Base-by-base conservation (phyloP, 2,113 vertebrate species). In the Onychostruthus taczanowskii region DNA sequence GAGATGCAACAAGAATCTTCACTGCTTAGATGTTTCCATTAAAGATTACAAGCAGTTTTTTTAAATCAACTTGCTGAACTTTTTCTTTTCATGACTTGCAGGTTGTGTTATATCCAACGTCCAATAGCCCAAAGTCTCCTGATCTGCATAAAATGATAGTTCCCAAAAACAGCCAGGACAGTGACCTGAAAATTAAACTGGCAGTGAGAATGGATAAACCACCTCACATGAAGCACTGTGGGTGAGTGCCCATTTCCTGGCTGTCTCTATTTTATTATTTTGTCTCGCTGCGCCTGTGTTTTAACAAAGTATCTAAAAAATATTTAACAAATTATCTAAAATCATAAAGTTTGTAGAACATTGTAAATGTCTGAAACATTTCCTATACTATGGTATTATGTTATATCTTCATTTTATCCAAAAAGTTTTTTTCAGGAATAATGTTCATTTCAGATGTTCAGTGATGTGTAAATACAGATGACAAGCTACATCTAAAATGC, bases 121-220 rank as follows among this genome's bases (percentile, higher is more conserved):
- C 98, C 28, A 99, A 98, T 52, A 99, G 99, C 53, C 98, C 99
- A 5, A 99, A 99, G 89, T 98, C 98, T 73, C 97, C 99, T 31
- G 99, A 99, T 61, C 96, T 99, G 44, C 99, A 99, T 95, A 98
- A 98, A 96, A 99, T 99, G 99, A 96, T 98, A 55, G 98, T 99
- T 75, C 98, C 99, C 37, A 99, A 99, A 97, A 99, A 97, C 97
- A 99, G 99, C 91, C 99, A 99, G 89, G 99, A 99, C 88, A 97
- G 94, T 3, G 99, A 99, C 72, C 97, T 99, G 96, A 99, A 98
- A 97, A 99, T 99, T 95, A 99, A 99, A 90, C 97, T 99, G 96
- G 99, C 99, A 0, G 98, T 99, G 41, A 98, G 99, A 79, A 99
- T 99, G 99, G 99, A 99, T 98, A 99, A 99, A 80, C 99, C 99